Evolutionary conservation across 1,140 invertebrate species (phyloP).

Genomic region (Globodera ellingtonae): DNA sequence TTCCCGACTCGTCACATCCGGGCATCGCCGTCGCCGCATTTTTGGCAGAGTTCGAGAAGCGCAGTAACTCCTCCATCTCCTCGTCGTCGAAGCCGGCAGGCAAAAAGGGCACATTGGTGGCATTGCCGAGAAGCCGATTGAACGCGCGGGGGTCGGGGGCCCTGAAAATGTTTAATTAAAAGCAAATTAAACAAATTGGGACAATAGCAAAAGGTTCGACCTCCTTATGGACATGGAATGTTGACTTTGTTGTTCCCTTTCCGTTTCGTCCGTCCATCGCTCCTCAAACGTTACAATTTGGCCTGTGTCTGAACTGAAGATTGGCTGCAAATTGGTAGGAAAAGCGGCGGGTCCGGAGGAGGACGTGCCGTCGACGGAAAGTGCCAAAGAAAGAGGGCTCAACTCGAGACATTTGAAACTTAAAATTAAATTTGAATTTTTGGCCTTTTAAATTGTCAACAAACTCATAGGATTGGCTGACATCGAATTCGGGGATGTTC

Average conservation of each 20-base stretch:
- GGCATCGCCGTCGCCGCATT: neutral
- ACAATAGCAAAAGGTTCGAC: neutral
- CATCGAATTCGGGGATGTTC: constrained; percentile 42
- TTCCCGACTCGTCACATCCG: constrained; percentile 31
- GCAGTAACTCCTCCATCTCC: constrained; percentile 38
- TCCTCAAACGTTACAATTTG: constrained; percentile 47
- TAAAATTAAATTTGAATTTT: constrained; percentile 5
- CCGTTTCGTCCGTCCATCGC: constrained; percentile 34
- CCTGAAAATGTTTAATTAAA: constrained; percentile 30
- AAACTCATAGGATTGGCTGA: constrained; percentile 45
- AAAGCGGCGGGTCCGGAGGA: neutral
- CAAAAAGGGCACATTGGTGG: constrained; percentile 50
- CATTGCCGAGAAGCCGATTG: constrained; percentile 37
- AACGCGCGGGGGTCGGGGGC: constrained; percentile 50
- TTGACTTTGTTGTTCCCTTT: constrained; percentile 32
- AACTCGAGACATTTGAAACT: neutral
- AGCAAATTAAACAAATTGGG: neutral
- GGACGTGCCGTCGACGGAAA: neutral
- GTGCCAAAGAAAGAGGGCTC: neutral
- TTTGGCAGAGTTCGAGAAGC: constrained; percentile 37
- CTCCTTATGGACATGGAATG: constrained; percentile 44
- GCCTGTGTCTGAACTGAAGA: constrained; percentile 44
- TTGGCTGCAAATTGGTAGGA: constrained; percentile 44
- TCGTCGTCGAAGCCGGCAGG: constrained; percentile 49
- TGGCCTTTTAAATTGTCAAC: constrained; percentile 12